These are phyloP conservation scores for Diabrotica virgifera DNA, from an alignment of 1,140 invertebrate species.

Conservation along the genomic window DNA sequence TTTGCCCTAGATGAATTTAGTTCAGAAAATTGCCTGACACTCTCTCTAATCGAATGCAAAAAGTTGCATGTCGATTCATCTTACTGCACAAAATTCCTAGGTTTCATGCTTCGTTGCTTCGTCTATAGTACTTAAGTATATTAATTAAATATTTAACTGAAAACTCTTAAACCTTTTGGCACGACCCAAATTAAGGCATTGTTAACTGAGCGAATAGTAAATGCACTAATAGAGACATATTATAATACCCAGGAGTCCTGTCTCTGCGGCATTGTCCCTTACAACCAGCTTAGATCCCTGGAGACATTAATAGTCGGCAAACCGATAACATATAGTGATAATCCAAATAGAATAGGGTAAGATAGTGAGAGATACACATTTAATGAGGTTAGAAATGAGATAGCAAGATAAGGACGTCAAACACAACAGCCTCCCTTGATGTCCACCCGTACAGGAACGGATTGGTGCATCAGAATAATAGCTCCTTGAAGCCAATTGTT, in stretches of 20 bases:
- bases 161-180: no score
- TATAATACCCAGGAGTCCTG: not conserved
- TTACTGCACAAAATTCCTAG: no score
- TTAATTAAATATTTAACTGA: no score
- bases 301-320: conserved; percentile 29
- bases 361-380: conserved; percentile 17
- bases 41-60: no score
- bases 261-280: conserved; percentile 15
- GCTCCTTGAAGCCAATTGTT: no score
- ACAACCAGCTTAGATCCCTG: conserved; percentile 17
- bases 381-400: conserved; percentile 20
- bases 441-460: not conserved
- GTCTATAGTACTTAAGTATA: no score
- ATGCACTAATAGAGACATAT: not conserved
- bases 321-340: conserved; percentile 26
- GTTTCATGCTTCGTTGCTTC: no score
- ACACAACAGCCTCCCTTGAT: not conserved
- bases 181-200: not conserved
- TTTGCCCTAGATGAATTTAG: no score
- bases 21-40: no score
- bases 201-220: not conserved
- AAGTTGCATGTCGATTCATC: no score
- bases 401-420: not conserved
- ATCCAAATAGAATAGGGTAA: conserved; percentile 25
- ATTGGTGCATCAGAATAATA: not conserved